Evolutionary conservation across 2,797 vertebrate genomes (phyloP).

Genomic region (Clarias laeviceps): DNA sequence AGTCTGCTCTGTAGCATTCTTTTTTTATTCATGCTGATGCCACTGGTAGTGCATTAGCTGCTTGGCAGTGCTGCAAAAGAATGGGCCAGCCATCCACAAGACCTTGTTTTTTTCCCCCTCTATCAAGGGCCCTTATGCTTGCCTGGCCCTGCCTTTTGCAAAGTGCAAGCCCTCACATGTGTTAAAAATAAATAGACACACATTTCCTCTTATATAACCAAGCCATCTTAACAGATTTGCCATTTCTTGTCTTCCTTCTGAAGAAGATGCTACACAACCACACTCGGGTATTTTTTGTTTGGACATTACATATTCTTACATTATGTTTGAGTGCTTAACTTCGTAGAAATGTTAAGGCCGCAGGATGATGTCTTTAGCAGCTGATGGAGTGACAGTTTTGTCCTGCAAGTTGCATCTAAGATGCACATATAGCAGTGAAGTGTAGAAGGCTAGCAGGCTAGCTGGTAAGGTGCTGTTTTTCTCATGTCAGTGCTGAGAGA

Average conservation of each 20-base stretch:
- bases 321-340: not conserved
- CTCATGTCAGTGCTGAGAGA: constrained; percentile 62
- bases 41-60: constrained; percentile 77
- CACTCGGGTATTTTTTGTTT: not conserved
- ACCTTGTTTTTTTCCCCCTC: constrained; percentile 65
- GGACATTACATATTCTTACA: not conserved
- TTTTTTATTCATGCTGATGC: constrained; percentile 77
- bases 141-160: constrained; percentile 44
- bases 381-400: constrained; percentile 42
- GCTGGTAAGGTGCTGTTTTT: constrained; percentile 55
- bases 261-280: constrained; percentile 18
- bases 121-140: constrained; percentile 65
- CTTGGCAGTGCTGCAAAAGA: constrained; percentile 77
- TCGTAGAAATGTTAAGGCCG: constrained; percentile 12
- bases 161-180: constrained; percentile 72
- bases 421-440: constrained; percentile 42
- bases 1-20: constrained; percentile 71
- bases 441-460: constrained; percentile 48
- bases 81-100: constrained; percentile 70
- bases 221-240: constrained; percentile 56
- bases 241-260: constrained; percentile 26
- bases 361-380: constrained; percentile 33
- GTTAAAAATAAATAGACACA: constrained; percentile 78
- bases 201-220: constrained; percentile 69
- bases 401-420: constrained; percentile 58